Evolutionary conservation across 2,113 vertebrate species (phyloP).

Genomic region (Ceyx margarethae): DNA sequence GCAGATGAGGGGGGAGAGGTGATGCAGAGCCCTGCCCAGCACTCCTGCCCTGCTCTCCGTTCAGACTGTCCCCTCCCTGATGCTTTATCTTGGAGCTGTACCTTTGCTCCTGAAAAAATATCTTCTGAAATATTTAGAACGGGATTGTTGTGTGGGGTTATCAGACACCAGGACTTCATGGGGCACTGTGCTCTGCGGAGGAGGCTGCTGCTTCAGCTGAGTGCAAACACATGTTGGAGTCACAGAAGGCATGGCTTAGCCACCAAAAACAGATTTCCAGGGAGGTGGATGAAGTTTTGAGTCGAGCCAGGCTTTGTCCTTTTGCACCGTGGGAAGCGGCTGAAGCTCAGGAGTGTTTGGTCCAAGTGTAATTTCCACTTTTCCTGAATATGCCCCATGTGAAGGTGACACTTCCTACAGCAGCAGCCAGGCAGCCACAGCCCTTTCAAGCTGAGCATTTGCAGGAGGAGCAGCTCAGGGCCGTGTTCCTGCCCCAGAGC

Average conservation of each 20-base stretch:
- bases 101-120: not conserved
- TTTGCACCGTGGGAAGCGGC: not conserved
- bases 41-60: not conserved
- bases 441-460: not conserved
- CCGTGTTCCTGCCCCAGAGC: not conserved
- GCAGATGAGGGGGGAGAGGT: not conserved
- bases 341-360: not conserved
- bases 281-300: not conserved
- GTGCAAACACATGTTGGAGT: not conserved
- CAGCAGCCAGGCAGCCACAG: not conserved
- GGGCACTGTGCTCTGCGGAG: not conserved
- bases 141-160: not conserved
- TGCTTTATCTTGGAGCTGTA: not conserved
- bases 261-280: not conserved
- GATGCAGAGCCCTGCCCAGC: not conserved
- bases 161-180: not conserved
- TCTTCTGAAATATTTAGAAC: constrained; percentile 5
- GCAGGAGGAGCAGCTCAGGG: not conserved
- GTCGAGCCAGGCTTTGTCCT: not conserved
- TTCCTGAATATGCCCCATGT: not conserved
- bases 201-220: not conserved
- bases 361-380: not conserved
- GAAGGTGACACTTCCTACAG: not conserved
- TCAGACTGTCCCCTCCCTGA: not conserved
- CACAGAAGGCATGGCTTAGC: not conserved